phyloP scores from a whole-genome alignment of 2,888 invertebrate species.

The Limenitis camilla region DNA sequence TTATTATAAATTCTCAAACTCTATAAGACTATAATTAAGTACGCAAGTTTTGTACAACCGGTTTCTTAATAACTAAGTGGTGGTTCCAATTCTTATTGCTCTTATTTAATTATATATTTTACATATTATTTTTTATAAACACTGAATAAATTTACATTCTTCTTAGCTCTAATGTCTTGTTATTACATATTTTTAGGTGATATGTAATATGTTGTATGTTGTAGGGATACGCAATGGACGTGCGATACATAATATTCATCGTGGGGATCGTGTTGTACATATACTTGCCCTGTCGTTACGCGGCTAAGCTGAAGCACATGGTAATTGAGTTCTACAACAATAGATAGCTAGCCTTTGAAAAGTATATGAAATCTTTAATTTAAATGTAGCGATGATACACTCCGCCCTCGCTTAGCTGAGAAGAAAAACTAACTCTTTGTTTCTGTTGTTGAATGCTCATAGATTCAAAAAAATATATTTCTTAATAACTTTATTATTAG shows the following conservation, averaged over 20 bases:
- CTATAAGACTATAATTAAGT: too few relatives aligned
- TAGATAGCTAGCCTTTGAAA: too few relatives aligned
- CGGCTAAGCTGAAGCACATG: slow-evolving; percentile 41
- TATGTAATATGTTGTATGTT: slow-evolving; percentile 7
- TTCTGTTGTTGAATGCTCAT: too few relatives aligned
- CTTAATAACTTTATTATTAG: too few relatives aligned
- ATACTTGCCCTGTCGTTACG: slow-evolving; percentile 48
- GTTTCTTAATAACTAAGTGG: too few relatives aligned
- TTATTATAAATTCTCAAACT: too few relatives aligned
- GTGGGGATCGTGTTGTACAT: slow-evolving; percentile 40
- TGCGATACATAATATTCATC: slow-evolving; percentile 42
- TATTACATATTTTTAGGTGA: not conserved
- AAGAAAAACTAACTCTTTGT: too few relatives aligned
- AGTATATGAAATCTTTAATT: too few relatives aligned
- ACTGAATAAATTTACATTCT: not conserved
- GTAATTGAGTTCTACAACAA: slow-evolving; percentile 37
- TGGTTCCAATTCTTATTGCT: not conserved
- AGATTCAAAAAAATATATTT: too few relatives aligned
- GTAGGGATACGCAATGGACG: slow-evolving; percentile 41
- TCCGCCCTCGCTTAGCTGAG: too few relatives aligned
- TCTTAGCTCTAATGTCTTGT: not conserved
- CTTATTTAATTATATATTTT: not conserved
- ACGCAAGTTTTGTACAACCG: too few relatives aligned
- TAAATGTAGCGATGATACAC: too few relatives aligned
- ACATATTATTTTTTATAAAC: not conserved